Percentiles rank a stretch among this genome's conserved stretches.
Evolutionary conservation across 1,140 invertebrate species (phyloP).

Genomic region (Drosophila lacertosa): DNA sequence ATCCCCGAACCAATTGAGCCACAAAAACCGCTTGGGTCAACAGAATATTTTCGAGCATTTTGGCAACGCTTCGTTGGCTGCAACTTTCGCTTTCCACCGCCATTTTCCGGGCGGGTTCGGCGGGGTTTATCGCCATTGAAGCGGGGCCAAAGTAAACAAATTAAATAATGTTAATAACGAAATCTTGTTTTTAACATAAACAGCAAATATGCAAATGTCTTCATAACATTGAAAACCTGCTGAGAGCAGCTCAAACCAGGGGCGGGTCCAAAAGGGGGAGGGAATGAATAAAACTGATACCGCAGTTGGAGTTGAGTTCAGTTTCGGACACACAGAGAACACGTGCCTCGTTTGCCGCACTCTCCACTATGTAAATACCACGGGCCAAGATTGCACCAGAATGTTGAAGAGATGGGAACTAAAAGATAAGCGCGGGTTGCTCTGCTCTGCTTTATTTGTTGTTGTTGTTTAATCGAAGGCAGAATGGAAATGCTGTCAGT

Average conservation of each 20-base stretch:
- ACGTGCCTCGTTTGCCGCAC: conserved; percentile 19
- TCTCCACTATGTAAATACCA: conserved; percentile 28
- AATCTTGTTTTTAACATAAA: conserved; percentile 81
- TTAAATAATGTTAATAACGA: conserved; percentile 82
- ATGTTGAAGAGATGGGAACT: no score
- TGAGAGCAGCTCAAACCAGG: conserved; percentile 41
- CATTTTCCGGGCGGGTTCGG: conserved; percentile 11
- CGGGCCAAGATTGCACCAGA: conserved; percentile 3
- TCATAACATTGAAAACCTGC: conserved; percentile 71
- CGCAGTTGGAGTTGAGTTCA: no score
- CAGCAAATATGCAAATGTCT: conserved; percentile 81
- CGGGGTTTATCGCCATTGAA: conserved; percentile 25
- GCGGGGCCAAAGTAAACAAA: conserved; percentile 71
- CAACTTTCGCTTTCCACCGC: conserved; percentile 48
- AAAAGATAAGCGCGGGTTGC: neutral
- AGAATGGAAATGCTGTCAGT: conserved; percentile 18
- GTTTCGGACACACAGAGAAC: conserved; percentile 17
- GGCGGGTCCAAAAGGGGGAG: neutral
- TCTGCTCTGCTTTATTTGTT: conserved; percentile 19
- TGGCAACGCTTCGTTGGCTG: conserved; percentile 38
- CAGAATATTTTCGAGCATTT: conserved; percentile 50
- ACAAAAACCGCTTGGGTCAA: conserved; percentile 71
- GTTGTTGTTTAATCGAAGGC: conserved; percentile 24
- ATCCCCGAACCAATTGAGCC: conserved; percentile 37
- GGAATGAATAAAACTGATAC: neutral